These are phyloP conservation scores for Perdita meconis DNA, from an alignment of 2,888 invertebrate species.

Conservation along the genomic window DNA sequence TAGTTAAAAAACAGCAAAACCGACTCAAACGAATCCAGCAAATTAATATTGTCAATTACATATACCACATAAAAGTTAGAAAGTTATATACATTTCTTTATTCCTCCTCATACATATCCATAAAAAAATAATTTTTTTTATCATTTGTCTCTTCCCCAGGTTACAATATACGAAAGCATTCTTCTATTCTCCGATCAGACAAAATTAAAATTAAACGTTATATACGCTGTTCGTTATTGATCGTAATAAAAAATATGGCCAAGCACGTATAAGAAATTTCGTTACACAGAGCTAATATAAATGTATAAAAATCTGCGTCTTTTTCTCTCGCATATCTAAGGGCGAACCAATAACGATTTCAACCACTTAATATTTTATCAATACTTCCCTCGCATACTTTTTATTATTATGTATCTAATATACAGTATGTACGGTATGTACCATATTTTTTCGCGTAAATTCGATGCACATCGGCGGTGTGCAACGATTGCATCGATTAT, in stretches of 20 bases:
- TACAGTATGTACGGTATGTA: background rate
- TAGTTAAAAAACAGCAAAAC: background rate
- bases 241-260: slow-evolving; percentile 46
- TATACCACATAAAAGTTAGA: background rate
- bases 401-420: background rate
- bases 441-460: background rate
- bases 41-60: slow-evolving; percentile 2
- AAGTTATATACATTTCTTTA: background rate
- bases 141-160: too few species aligned
- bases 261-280: slow-evolving; percentile 21
- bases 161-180: too few species aligned
- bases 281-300: too few species aligned
- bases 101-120: too few species aligned
- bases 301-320: too few species aligned
- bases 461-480: background rate
- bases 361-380: background rate
- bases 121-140: slow-evolving; percentile 6
- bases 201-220: slow-evolving; percentile 5
- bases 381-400: background rate
- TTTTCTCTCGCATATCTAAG: too few species aligned
- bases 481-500: background rate
- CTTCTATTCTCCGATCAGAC: background rate
- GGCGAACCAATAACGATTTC: background rate
- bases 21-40: background rate
- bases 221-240: slow-evolving; percentile 36